These are phyloP conservation scores for Eleutherodactylus coqui DNA, from an alignment of 2,797 vertebrate species.

Conservation along the genomic window DNA sequence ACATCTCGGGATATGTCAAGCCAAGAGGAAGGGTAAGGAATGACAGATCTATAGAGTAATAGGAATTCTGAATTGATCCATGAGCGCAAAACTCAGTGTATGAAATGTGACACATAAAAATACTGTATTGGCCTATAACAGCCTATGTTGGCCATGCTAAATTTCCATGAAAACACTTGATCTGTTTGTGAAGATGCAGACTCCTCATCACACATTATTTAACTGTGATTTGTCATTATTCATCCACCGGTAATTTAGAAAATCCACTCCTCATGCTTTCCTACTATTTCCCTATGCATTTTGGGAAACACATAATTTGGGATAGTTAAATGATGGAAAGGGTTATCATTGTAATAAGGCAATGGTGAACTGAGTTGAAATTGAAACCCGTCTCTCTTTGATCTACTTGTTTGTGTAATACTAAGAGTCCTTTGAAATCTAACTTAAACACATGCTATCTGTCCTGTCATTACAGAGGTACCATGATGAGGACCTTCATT, in stretches of 20 bases:
- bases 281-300: not conserved
- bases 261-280: not conserved
- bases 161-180: not conserved
- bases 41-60: too few relatives aligned
- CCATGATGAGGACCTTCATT: slow-evolving; percentile 35
- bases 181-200: not conserved
- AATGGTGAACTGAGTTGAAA: not conserved
- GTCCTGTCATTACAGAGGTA: slow-evolving; percentile 14
- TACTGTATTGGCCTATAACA: too few relatives aligned
- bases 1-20: too few relatives aligned
- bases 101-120: too few relatives aligned
- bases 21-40: too few relatives aligned
- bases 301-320: not conserved
- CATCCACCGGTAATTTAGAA: not conserved
- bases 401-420: slow-evolving; percentile 37
- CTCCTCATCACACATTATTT: not conserved
- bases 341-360: slow-evolving; percentile 45
- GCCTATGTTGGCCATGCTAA: not conserved
- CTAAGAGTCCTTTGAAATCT: slow-evolving; percentile 46
- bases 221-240: not conserved
- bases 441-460: slow-evolving; percentile 16
- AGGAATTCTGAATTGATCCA: too few relatives aligned
- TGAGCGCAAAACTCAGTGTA: too few relatives aligned
- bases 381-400: slow-evolving; percentile 38
- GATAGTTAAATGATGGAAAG: slow-evolving; percentile 5